Evolutionary conservation across 1,140 invertebrate species (phyloP), one percentile per base, ranked within the genome.

Genomic region (Leptopilina boulardi): DNA sequence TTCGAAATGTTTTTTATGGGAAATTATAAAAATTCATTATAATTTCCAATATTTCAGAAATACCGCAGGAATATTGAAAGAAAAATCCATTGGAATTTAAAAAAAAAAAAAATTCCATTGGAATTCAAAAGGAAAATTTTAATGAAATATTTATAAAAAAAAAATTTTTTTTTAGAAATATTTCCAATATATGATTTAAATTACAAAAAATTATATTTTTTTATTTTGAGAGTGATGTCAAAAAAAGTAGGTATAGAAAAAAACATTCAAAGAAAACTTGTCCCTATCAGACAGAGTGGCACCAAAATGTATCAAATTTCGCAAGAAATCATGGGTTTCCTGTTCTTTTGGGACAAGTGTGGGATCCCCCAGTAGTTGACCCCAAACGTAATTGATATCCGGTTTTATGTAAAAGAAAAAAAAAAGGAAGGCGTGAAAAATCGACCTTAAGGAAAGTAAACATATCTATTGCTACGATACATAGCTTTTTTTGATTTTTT

Each of bases 391-490:
- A 8, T 66, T 66, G 59, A 66, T 66, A n/a, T 30, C 23, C 13
- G 59, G 26, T 66, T 30, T 6, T 30, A 18, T 18, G 21, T 54
- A 18, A 6, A 18, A n/a, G n/a, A 10, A 19, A 10, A 15, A 30
- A 15, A 30, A 59, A 23, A 26, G 26, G 23, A 21, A 59, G 56
- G 19, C 56, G 56, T 59, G 23, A 59, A 59, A 3, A 59, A 21
- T 21, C 8, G 21, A n/a, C 47, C 34, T 9, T 78, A 54, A 79
- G 77, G 75, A 84, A 84, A 77, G 51, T 70, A 84, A 84, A 84
- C 78, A 84, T 77, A 77, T 13, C 11, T 54, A 38, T 66, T 84
- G 81, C 84, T 71, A 83, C 80, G 81, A 85, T 71, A 83, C 80
- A 84, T 81, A 75, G 76, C 59, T 74, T 51, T 23, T 47, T 44